Evolutionary conservation across 2,888 invertebrate genomes (phyloP).

Genomic region (Petrophora chlorosata): DNA sequence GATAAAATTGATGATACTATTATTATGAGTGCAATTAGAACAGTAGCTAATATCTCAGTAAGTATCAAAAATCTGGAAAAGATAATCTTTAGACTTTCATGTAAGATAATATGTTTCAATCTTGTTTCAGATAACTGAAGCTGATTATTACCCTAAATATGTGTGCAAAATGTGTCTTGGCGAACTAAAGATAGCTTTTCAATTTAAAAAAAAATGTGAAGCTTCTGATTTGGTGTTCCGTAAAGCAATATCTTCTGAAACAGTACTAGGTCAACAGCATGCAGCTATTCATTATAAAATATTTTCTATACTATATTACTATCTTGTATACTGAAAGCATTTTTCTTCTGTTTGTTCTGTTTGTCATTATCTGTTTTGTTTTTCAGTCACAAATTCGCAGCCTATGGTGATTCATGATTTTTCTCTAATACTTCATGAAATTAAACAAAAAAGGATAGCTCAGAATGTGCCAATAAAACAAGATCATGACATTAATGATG

Average conservation of each 20-base stretch:
- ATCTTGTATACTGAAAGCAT: too few relatives aligned
- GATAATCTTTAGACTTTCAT: too few relatives aligned
- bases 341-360: too few relatives aligned
- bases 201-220: constrained; percentile 42
- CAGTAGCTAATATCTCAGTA: constrained; percentile 37
- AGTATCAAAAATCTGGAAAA: constrained; percentile 16
- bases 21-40: constrained; percentile 36
- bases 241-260: constrained; percentile 29
- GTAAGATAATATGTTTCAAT: background rate
- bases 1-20: constrained; percentile 32
- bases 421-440: constrained; percentile 34
- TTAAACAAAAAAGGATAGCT: constrained; percentile 29
- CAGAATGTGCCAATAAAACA: constrained; percentile 6
- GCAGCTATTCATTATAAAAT: too few relatives aligned
- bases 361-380: background rate
- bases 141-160: constrained; percentile 39
- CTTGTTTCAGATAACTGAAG: constrained; percentile 34
- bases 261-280: constrained; percentile 25
- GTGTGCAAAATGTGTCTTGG: constrained; percentile 37
- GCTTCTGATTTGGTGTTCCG: constrained; percentile 36
- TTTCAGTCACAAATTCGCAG: constrained; percentile 21
- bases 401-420: constrained; percentile 37
- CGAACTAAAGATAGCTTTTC: constrained; percentile 36
- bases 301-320: too few relatives aligned
- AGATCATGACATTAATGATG: too few relatives aligned